Conservation (phyloP, 1,140 invertebrate genomes). For the Drosophila nigrodunni region DNA sequence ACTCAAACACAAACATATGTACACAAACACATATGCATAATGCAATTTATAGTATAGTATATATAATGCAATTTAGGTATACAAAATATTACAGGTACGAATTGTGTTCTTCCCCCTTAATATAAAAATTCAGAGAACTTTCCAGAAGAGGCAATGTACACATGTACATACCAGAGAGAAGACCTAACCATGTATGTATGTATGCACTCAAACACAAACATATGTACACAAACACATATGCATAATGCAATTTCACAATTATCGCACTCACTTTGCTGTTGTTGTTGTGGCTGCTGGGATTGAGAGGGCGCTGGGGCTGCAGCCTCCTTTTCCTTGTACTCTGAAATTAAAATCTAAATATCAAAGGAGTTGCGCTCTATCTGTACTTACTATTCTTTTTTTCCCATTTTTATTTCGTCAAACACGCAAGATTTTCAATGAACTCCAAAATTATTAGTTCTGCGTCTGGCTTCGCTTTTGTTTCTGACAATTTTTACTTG, state of each 20-base stretch:
- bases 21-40: too few species aligned
- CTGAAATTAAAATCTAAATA: conserved; percentile 2
- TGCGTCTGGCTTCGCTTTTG: neutral
- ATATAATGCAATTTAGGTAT: neutral
- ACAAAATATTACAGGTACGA: neutral
- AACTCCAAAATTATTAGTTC: neutral
- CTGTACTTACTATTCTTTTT: conserved; percentile 47
- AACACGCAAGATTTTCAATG: neutral
- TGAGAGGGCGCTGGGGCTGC: conserved; percentile 8
- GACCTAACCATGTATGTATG: neutral
- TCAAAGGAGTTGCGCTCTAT: neutral
- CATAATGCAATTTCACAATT: conserved; percentile 9
- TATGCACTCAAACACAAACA: neutral
- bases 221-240: neutral
- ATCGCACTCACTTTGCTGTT: conserved; percentile 29
- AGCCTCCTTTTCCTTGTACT: conserved; percentile 20
- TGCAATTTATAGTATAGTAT: too few species aligned
- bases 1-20: too few species aligned
- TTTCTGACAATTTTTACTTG: neutral
- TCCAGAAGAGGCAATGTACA: neutral
- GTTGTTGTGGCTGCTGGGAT: conserved; percentile 19
- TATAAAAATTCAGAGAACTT: neutral
- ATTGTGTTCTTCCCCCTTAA: conserved; percentile 6
- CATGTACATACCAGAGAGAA: neutral
- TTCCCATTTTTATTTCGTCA: conserved; percentile 37